These are phyloP conservation scores for Bucco capensis DNA, from an alignment of 2,113 vertebrate genomes.

Conservation along the genomic window DNA sequence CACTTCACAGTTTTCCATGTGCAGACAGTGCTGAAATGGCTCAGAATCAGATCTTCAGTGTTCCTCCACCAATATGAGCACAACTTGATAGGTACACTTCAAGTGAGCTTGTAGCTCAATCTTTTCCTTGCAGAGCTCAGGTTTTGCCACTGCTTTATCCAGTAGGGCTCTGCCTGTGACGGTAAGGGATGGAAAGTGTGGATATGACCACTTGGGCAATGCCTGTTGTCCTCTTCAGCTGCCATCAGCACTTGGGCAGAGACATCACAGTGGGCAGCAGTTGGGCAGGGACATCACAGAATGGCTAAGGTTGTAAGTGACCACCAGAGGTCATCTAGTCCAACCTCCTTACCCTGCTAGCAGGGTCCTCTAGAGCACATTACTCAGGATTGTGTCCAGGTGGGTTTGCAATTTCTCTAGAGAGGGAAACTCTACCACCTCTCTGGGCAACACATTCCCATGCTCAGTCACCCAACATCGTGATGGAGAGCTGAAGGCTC, in stretches of 20 bases:
- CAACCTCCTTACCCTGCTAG: no score
- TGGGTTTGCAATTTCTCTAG: no score
- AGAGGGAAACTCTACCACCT: no score
- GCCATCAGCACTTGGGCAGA: fast-evolving
- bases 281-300: not conserved
- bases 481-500: not conserved
- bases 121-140: not conserved
- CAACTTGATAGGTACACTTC: not conserved
- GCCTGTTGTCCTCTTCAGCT: not conserved
- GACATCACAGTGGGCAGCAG: not conserved
- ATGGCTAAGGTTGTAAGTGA: no score
- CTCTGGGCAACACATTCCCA: no score
- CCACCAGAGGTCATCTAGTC: no score
- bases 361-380: no score
- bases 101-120: not conserved
- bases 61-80: not conserved
- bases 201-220: fast-evolving
- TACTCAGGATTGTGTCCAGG: no score
- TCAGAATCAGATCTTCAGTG: not conserved
- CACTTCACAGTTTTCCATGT: not conserved
- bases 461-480: not conserved
- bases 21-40: not conserved
- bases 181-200: not conserved
- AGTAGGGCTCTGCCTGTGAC: not conserved
- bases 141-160: not conserved